Conservation (phyloP, 2,888 invertebrate genomes). For the Anoplius nigerrimus region DNA sequence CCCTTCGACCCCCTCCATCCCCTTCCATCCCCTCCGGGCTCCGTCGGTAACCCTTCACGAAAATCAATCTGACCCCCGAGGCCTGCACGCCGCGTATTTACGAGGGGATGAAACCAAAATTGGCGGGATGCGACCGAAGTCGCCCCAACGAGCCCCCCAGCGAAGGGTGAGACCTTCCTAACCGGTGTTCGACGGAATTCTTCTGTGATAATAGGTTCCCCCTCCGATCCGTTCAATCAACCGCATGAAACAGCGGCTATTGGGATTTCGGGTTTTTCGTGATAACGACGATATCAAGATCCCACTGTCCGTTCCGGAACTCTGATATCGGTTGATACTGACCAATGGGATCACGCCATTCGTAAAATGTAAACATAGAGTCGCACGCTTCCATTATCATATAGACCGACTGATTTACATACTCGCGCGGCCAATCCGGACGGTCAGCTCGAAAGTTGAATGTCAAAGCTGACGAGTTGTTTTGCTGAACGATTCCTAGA, state of each 20-base stretch:
- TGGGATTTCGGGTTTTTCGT: neutral
- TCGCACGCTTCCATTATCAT: too few relatives aligned
- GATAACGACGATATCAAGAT: neutral
- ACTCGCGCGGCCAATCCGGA: too few relatives aligned
- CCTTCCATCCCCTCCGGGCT: neutral
- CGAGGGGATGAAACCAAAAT: constrained; percentile 1
- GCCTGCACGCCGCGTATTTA: neutral
- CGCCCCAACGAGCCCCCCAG: neutral
- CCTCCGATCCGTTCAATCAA: neutral
- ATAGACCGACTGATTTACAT: too few relatives aligned
- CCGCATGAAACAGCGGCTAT: too few relatives aligned
- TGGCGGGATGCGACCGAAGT: neutral
- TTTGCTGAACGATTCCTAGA: too few relatives aligned
- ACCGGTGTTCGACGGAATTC: constrained; percentile 3
- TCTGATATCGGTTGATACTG: too few relatives aligned
- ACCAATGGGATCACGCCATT: too few relatives aligned
- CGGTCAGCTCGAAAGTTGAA: too few relatives aligned
- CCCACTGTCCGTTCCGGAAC: too few relatives aligned
- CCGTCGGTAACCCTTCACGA: constrained; percentile 1
- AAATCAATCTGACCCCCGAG: neutral
- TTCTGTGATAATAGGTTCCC: constrained; percentile 9
- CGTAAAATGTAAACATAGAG: too few relatives aligned
- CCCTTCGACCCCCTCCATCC: too few relatives aligned
- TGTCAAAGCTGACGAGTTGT: too few relatives aligned
- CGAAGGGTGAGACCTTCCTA: neutral